Percentiles rank a stretch among this genome's conserved stretches.
Conservation (phyloP, 2,888 invertebrate genomes). For the Netelia inedita region DNA sequence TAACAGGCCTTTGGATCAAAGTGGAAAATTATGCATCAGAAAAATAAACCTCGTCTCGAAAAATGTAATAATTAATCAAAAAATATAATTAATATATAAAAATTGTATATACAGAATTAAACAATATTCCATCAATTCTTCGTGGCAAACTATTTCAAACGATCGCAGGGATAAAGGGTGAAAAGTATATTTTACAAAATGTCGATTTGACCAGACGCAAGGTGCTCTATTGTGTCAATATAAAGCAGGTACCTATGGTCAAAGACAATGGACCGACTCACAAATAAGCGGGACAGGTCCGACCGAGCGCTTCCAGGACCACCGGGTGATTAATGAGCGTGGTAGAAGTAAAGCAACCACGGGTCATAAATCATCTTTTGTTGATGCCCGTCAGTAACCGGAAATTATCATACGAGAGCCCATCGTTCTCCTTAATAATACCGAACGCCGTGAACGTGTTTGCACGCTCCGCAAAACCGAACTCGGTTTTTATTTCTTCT, state of each 20-base stretch:
- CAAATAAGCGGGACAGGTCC: background rate
- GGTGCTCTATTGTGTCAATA: background rate
- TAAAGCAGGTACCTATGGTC: background rate
- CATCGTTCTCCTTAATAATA: slow-evolving; percentile 13
- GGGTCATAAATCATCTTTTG: slow-evolving; percentile 44
- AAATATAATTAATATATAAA: too few species aligned
- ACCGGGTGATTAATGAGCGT: slow-evolving; percentile 45
- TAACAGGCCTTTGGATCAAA: too few species aligned
- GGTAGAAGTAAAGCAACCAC: slow-evolving; percentile 23
- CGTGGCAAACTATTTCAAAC: too few species aligned
- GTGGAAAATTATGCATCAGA: too few species aligned
- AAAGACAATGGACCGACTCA: background rate
- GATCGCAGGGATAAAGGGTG: too few species aligned
- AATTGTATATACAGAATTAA: too few species aligned
- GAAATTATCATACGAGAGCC: slow-evolving; percentile 38
- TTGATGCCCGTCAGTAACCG: slow-evolving; percentile 33
- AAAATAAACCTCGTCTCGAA: too few species aligned
- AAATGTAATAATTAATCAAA: too few species aligned
- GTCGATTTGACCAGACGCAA: too few species aligned
- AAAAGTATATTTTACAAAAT: too few species aligned
- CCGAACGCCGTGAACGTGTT: background rate
- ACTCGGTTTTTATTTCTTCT: background rate
- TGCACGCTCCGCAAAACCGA: background rate
- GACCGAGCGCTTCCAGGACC: slow-evolving; percentile 7
- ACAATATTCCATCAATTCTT: too few species aligned